phyloP scores from a whole-genome alignment of 2,888 invertebrate genomes.

The Drosophila yooni region DNA sequence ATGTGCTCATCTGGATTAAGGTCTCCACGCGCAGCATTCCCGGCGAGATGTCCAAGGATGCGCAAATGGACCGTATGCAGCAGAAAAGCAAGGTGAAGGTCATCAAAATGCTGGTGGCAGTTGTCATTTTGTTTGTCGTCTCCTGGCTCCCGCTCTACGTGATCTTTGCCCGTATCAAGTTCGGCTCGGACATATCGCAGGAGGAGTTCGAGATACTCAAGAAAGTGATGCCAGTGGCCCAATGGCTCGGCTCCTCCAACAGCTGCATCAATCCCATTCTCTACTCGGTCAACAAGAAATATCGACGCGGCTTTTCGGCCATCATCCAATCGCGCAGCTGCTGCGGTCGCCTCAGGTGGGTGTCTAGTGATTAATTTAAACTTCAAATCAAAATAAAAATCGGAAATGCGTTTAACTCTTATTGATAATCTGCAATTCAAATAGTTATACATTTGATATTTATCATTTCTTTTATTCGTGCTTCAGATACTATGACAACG shows the following conservation, averaged over 20 bases:
- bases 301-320: slow-evolving; percentile 94
- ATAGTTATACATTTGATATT: neutral
- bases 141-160: slow-evolving; percentile 97
- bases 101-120: slow-evolving; percentile 96
- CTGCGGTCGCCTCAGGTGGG: slow-evolving; percentile 90
- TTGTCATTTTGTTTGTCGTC: slow-evolving; percentile 95
- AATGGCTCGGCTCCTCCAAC: slow-evolving; percentile 97
- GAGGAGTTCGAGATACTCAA: slow-evolving; percentile 93
- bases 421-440: neutral
- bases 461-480: neutral
- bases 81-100: slow-evolving; percentile 98
- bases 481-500: slow-evolving; percentile 91
- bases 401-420: neutral
- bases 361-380: neutral
- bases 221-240: slow-evolving; percentile 94
- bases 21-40: slow-evolving; percentile 95
- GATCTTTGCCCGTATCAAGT: slow-evolving; percentile 94
- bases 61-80: slow-evolving; percentile 96
- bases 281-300: slow-evolving; percentile 97
- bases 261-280: slow-evolving; percentile 98
- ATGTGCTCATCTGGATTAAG: slow-evolving; percentile 95
- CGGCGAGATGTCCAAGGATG: slow-evolving; percentile 93
- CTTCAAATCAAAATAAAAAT: too few species aligned
- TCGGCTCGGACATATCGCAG: slow-evolving; percentile 89
- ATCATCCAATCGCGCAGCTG: slow-evolving; percentile 94